Conservation (phyloP, 35 echinoderm and acorn worm species). For the Diadema setosum region DNA sequence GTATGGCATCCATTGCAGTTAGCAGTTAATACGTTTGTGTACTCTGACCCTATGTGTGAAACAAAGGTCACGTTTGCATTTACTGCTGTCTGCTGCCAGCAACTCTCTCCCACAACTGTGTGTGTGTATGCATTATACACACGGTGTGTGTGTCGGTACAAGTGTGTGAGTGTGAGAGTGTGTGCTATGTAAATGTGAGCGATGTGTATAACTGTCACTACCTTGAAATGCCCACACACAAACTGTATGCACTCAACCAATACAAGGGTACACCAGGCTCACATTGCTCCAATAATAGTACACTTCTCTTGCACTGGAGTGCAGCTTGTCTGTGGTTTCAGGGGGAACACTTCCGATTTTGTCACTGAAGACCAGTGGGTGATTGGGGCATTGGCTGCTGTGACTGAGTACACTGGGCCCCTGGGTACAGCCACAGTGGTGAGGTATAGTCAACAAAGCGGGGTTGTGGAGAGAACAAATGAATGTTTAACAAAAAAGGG, state of each 20-base stretch:
- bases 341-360: slow-evolving; percentile 17
- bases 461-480: no score
- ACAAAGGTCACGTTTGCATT: slow-evolving; percentile 32
- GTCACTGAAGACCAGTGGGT: background rate
- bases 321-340: slow-evolving; percentile 11
- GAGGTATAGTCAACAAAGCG: background rate
- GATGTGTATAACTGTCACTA: slow-evolving; percentile 8
- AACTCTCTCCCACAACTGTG: background rate
- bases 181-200: background rate
- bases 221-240: slow-evolving; percentile 8
- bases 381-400: background rate
- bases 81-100: slow-evolving; percentile 9
- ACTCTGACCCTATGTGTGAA: slow-evolving; percentile 27
- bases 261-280: background rate
- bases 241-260: slow-evolving; percentile 8
- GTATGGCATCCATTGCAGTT: background rate
- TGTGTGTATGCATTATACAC: no score
- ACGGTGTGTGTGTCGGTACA: background rate
- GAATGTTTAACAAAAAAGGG: no score
- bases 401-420: slow-evolving; percentile 17
- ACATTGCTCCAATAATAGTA: slow-evolving; percentile 11
- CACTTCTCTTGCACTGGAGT: background rate
- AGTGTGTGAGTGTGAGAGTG: background rate
- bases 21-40: slow-evolving; percentile 30
- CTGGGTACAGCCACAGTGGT: background rate